Conservation (phyloP, 2,113 vertebrate species). For the Scalopus aquaticus region DNA sequence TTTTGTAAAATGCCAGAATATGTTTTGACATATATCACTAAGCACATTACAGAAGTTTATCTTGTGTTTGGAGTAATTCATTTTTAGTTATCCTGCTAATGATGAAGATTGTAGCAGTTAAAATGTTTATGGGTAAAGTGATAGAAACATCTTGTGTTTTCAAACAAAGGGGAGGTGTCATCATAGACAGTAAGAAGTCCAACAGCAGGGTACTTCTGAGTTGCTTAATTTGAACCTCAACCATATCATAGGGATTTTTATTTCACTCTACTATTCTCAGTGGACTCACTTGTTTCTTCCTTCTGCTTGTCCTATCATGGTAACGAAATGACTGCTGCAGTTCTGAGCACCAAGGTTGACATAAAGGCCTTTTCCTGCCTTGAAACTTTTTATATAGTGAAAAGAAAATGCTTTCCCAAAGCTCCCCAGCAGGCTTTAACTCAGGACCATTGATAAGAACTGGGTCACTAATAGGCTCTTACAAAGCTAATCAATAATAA, state of each 20-base stretch:
- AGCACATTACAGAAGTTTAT: neutral
- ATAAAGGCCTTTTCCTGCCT: neutral
- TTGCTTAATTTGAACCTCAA: conserved; percentile 4
- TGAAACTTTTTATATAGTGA: neutral
- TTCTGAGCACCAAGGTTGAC: neutral
- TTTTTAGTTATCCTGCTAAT: neutral
- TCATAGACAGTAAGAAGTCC: neutral
- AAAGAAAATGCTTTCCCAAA: neutral
- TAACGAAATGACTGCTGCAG: neutral
- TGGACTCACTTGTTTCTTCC: neutral
- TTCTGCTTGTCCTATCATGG: neutral
- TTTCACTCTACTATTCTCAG: neutral
- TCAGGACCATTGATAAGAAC: neutral
- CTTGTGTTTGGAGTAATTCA: neutral
- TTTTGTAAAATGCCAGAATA: conserved; percentile 4
- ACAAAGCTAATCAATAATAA: neutral
- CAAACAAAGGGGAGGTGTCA: neutral
- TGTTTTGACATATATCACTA: neutral
- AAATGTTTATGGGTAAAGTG: neutral
- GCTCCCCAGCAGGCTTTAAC: neutral
- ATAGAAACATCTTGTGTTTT: neutral
- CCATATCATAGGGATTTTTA: neutral
- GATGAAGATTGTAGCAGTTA: neutral
- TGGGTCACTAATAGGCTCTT: neutral
- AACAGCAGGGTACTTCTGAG: neutral